Evolutionary conservation across 2,113 vertebrate genomes (phyloP).

Genomic region (Psephotus haematonotus): DNA sequence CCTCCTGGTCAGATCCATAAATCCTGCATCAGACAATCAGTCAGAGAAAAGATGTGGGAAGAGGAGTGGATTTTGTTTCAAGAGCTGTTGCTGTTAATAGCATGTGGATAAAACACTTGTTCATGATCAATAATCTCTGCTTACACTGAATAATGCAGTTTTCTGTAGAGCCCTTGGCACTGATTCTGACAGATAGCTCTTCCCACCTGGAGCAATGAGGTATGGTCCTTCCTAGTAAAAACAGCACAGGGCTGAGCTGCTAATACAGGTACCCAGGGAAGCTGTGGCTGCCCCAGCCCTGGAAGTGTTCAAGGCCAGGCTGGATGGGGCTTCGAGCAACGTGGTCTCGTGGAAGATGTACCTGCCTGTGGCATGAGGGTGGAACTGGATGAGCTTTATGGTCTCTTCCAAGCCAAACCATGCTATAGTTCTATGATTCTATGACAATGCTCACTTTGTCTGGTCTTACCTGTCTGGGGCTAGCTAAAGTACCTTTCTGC

Average conservation of each 20-base stretch:
- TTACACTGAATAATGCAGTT: neutral
- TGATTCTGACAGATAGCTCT: neutral
- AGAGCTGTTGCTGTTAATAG: neutral
- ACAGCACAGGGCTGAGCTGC: neutral
- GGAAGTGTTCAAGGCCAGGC: neutral
- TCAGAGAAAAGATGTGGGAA: neutral
- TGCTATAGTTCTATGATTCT: neutral
- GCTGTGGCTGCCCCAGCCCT: neutral
- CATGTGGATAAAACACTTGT: neutral
- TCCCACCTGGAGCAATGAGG: neutral
- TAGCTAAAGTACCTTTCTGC: neutral
- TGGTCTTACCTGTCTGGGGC: neutral
- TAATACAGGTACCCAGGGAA: neutral
- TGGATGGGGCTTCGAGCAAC: neutral
- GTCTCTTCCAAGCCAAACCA: neutral
- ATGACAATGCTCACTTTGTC: neutral
- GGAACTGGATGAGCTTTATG: neutral
- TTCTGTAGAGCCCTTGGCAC: neutral
- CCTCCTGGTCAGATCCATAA: neutral
- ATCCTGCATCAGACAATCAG: neutral
- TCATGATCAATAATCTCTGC: neutral
- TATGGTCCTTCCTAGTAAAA: neutral
- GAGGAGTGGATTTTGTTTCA: neutral
- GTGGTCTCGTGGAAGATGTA: neutral
- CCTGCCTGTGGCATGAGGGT: neutral